Evolutionary conservation across 2,113 vertebrate species (phyloP), one percentile per base, ranked within the genome.

Genomic region (Typhlomys cinereus): DNA sequence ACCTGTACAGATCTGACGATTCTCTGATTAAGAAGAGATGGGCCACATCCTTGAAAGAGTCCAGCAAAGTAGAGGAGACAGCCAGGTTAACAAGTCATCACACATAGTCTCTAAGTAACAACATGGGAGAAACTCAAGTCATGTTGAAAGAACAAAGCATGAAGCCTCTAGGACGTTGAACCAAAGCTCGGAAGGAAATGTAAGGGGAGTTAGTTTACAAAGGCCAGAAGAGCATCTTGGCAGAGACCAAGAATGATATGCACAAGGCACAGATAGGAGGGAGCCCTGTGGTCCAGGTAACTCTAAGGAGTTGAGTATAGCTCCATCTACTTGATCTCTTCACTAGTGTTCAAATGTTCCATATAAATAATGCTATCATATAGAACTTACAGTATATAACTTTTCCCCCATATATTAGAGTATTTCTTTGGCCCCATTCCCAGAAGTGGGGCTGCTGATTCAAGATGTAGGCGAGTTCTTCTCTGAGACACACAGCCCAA

Each of bases 391-490:
- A 79, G 83, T 69, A 71, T 54, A 75, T 46, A 88, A 67, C 44
- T 88, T 83, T 92, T 27, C 14, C 79, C 66, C 79, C 66, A 34
- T 52, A 71, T 84, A 91, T 86, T 83, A 27, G 75, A 92, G 48
- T 86, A 71, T 91, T 95, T 95, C 81, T 90, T 89, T 95, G 95
- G 84, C 89, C 94, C 48, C 41, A 75, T 80, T 91, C 84, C 93
- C 71, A 92, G 95, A 96, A 75, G 7, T 62, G 54, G 41, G 36
- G 48, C 44, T 80, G 91, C 86, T 61, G 79, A 89, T 75, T 92
- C 84, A 89, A 95, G 95, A 80, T 57, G 3, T 50, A 92, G 59
- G 81, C 10, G 31, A 34, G 59, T 31, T 31, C n/a, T 94, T 87
- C 91, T 36, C 75, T 91, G 52, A 21, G 17, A 44, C 36, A 54